Evolutionary conservation across 2,888 invertebrate genomes (phyloP).

Genomic region (Metopia argyrocephala): DNA sequence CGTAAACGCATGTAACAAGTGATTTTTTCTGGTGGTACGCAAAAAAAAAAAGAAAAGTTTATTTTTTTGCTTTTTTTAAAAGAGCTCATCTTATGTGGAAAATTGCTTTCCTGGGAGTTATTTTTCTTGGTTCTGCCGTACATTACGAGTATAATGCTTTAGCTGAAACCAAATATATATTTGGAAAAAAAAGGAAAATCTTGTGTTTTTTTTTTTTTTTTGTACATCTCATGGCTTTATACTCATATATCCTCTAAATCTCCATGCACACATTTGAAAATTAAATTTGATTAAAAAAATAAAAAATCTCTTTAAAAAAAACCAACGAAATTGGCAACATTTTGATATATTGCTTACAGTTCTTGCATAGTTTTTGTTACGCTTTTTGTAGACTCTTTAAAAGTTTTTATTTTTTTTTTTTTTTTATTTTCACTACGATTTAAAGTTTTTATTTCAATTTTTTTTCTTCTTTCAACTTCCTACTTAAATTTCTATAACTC

Average conservation of each 20-base stretch:
- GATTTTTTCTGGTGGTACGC: conserved; percentile 20
- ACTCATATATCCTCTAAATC: conserved; percentile 34
- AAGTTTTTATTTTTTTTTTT: too few species aligned
- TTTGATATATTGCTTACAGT: conserved; percentile 55
- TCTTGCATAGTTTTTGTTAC: too few species aligned
- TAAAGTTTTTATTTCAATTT: too few species aligned
- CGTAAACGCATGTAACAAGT: conserved; percentile 43
- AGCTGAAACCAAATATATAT: too few species aligned
- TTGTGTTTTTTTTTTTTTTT: background rate
- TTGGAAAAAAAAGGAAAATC: background rate
- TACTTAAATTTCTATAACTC: too few species aligned
- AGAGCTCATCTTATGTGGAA: conserved; percentile 33
- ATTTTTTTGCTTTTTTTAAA: background rate
- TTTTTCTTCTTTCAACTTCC: too few species aligned
- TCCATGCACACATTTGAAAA: conserved; percentile 47
- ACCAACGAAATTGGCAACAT: conserved; percentile 61
- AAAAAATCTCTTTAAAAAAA: too few species aligned
- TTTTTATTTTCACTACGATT: too few species aligned
- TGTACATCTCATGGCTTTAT: background rate
- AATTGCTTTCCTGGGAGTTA: conserved; percentile 50
- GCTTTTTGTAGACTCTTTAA: too few species aligned
- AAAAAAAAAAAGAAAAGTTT: too few species aligned
- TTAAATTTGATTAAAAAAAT: conserved; percentile 61
- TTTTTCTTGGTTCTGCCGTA: background rate
- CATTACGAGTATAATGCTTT: too few species aligned